Evolutionary conservation across 1,140 invertebrate species (phyloP).

Genomic region (Chironomus tepperi): DNA sequence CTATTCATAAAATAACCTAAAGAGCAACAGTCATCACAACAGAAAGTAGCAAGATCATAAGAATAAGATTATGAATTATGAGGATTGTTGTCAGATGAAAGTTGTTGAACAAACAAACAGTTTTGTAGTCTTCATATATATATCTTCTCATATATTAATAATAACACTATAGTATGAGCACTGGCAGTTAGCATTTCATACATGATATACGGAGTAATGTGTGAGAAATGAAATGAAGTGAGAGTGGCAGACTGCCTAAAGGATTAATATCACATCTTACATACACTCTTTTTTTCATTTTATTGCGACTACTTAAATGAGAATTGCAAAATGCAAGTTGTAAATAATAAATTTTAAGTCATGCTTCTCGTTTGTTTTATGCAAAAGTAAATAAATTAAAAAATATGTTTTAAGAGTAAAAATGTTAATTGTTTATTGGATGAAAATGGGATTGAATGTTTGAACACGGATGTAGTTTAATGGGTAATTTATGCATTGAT

Average conservation of each 20-base stretch:
- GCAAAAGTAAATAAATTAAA: too few species aligned
- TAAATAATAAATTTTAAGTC: neutral
- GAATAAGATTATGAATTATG: constrained; percentile 8
- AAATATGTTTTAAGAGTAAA: too few species aligned
- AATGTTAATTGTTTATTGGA: too few species aligned
- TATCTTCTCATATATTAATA: too few species aligned
- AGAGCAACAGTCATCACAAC: too few species aligned
- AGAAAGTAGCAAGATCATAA: neutral
- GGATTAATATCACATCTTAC: neutral
- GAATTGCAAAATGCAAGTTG: neutral
- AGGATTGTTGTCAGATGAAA: neutral
- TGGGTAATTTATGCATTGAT: too few species aligned
- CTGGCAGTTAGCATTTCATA: neutral
- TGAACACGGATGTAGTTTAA: too few species aligned
- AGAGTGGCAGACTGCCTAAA: neutral
- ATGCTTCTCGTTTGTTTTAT: neutral
- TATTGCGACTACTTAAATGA: constrained; percentile 1
- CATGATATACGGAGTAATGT: neutral
- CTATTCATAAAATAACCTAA: too few species aligned
- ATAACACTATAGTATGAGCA: too few species aligned
- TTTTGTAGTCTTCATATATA: neutral
- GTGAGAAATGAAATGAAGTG: constrained; percentile 6
- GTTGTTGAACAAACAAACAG: constrained; percentile 12
- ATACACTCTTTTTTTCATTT: neutral
- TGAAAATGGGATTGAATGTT: too few species aligned